phyloP scores from a whole-genome alignment of 2,113 vertebrate genomes.

The Panthera leo region DNA sequence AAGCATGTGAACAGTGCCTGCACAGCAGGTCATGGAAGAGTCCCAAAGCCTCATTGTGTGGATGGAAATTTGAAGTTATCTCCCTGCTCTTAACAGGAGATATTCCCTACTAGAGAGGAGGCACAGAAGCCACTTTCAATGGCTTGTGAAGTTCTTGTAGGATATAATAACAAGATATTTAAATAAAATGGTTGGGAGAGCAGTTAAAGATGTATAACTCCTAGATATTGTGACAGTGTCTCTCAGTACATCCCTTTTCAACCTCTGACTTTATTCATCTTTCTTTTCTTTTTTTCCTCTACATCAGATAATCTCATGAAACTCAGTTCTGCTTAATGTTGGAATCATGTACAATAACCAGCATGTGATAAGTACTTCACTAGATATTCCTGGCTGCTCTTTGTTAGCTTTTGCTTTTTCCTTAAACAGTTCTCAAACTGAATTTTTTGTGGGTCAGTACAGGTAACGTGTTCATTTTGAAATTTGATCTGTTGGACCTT shows the following conservation, averaged over 20 bases:
- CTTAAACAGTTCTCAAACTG: constrained; percentile 6
- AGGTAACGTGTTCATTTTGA: background rate
- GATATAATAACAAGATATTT: background rate
- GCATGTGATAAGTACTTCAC: background rate
- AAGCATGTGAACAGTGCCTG: background rate
- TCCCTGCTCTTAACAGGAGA: background rate
- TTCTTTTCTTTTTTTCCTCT: background rate
- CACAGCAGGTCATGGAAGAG: background rate
- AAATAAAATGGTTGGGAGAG: background rate
- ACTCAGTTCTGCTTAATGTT: constrained; percentile 37
- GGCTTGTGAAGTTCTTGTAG: constrained; percentile 11
- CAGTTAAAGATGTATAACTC: background rate
- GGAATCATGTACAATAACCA: background rate
- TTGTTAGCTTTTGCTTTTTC: constrained; percentile 1
- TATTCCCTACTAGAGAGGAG: background rate
- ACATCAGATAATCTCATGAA: background rate
- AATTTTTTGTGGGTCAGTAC: background rate
- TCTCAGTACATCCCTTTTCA: background rate
- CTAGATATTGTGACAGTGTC: background rate
- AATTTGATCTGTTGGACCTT: constrained; percentile 26
- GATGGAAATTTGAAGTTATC: background rate
- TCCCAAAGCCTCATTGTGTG: background rate
- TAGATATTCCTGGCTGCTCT: background rate
- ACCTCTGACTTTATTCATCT: background rate
- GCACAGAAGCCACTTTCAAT: background rate